Evolutionary conservation across 1,140 invertebrate species (phyloP), one percentile per base, ranked within the genome.

Genomic region (Leucophenga varia): DNA sequence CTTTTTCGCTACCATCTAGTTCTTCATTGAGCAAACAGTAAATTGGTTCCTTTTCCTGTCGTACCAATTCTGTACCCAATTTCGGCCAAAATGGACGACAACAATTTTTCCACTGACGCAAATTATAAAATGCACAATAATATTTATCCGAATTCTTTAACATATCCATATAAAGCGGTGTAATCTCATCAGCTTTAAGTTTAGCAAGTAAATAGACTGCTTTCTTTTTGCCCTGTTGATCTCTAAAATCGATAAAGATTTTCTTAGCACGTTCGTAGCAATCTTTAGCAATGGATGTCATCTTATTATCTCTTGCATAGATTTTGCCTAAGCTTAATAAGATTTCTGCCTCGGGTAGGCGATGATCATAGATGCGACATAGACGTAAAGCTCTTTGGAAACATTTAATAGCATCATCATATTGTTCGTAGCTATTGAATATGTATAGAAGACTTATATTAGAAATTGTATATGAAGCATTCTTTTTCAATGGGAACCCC

Each of bases 31-130:
- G 55, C 17, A 71, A 37, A 2, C 67, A 71, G 43, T 71, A 68
- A 3, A 71, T 67, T 10, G 42, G 41, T 8, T 71, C 54, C 8
- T 39, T 21, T 9, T 61, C 55, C 53, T 72, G 60, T 13, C 61
- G 52, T n/a, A 56, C 52, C 2, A 68, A 48, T 44, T 70, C 60
- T 5, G 42, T 16, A 2, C 57, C 61, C 12, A 71, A 17, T 17
- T 48, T 51, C 28, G 49, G 45, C 67, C 67, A 71, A 36, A 71
- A 71, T 1, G 54, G 59, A 32, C 64, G 52, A 17, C 67, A 71
- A 30, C 61, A 52, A 49, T 70, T 71, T 54, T 71, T 71, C 67
- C 67, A 71, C 22, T 71, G 67, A 1, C 67, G 57, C 6, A 71
- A 37, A 30, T 71, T 71, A 30, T 47, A 71, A 32, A 71, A 71